Evolutionary conservation across 2,888 invertebrate species (phyloP).

Genomic region (Cerastoderma edule): DNA sequence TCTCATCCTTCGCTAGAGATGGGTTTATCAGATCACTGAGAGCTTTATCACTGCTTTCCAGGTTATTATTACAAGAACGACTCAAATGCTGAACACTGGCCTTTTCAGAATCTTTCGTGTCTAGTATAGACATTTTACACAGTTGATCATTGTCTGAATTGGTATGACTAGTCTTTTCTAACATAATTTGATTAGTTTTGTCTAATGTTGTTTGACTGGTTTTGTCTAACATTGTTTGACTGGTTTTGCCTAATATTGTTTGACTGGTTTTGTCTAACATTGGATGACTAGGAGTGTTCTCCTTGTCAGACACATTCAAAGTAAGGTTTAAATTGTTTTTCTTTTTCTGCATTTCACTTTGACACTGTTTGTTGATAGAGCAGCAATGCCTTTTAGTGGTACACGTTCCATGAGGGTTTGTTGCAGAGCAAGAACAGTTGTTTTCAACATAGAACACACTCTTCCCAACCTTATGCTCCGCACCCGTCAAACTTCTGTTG

Average conservation of each 20-base stretch:
- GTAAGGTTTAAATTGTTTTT: constrained; percentile 40
- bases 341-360: constrained; percentile 34
- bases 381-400: background rate
- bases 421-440: background rate
- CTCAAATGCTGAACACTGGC: constrained; percentile 68
- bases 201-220: too few species aligned
- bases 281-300: too few species aligned
- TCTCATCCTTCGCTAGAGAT: constrained; percentile 58
- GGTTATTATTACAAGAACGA: constrained; percentile 37
- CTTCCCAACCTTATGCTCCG: constrained; percentile 41
- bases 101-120: constrained; percentile 64
- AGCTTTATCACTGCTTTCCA: constrained; percentile 49
- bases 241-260: too few species aligned
- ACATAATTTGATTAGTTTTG: too few species aligned
- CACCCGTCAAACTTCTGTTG: constrained; percentile 23
- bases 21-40: too few species aligned
- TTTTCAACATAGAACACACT: constrained; percentile 56
- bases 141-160: constrained; percentile 11
- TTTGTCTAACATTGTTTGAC: too few species aligned
- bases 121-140: constrained; percentile 67
- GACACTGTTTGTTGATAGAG: background rate
- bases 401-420: background rate
- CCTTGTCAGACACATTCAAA: constrained; percentile 31
- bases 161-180: too few species aligned
- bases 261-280: too few species aligned